Evolutionary conservation across 2,888 invertebrate species (phyloP), one percentile per base, ranked within the genome.

Genomic region (Ditula angustiorana): DNA sequence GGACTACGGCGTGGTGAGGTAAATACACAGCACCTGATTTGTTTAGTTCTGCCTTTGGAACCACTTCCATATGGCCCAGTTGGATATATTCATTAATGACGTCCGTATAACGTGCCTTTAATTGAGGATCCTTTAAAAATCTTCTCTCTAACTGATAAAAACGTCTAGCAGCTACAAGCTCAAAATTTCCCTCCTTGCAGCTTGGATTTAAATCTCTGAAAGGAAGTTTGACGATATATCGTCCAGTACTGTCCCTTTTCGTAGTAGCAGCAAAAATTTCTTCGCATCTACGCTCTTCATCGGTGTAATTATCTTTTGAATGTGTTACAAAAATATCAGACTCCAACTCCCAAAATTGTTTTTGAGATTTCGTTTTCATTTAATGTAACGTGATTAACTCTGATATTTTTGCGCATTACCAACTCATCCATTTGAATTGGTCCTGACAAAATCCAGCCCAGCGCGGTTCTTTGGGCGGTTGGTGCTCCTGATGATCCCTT

Each of bases 371-470:
- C 37, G 13, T 37, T 13, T 11, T 37, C 37, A 13, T 13, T 13
- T 4, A 37, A 2, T 2, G 10, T 2, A 37, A 37, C 16, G 5
- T 37, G 37, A 13, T 37, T 37, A 3, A 37, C 37, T 3, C 16
- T 37, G n/a, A 13, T n/a, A 37, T 13, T 13, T 8, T 5, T n/a
- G n/a, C 2, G 37, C 4, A 37, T n/a, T 11, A 5, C 37, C 13
- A 13, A 13, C 4, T 13, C 37, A 37, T 11, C 11, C 8, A 8
- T 8, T 10, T 35, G 41, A 7, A 47, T 13, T 33, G 11, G 2
- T 13, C 67, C 70, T 2, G 70, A 72, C 7, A 71, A 16, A 21
- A 74, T 67, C 72, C 71, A 74, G 2, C 72, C 72, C 10, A 74
- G 50, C 1, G 26, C 8, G 0, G 74, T 69, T 21, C 55, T 63